phyloP scores from a whole-genome alignment of 2,797 vertebrate genomes.

The Psittacula echo region DNA sequence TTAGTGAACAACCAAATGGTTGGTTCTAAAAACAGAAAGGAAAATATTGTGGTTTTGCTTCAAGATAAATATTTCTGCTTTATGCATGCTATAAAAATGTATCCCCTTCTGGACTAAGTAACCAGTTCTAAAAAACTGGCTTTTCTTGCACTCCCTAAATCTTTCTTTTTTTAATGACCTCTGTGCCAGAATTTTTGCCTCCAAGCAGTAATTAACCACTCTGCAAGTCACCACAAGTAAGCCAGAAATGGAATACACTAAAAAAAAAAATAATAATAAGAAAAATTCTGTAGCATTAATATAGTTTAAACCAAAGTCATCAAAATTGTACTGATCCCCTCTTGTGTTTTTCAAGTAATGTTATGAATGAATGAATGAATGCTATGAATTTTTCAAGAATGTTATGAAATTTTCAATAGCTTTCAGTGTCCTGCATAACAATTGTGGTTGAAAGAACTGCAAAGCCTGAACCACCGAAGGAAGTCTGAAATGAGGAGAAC shows the following conservation, averaged over 20 bases:
- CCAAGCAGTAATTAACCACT: conserved; percentile 81
- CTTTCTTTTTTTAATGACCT: conserved; percentile 82
- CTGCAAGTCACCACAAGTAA: conserved; percentile 78
- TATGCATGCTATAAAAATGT: conserved; percentile 65
- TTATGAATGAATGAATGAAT: neutral
- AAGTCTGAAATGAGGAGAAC: conserved; percentile 44
- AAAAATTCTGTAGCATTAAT: conserved; percentile 41
- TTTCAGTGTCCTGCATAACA: conserved; percentile 59
- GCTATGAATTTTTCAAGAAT: neutral
- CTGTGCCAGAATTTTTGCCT: conserved; percentile 77
- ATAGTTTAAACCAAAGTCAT: conserved; percentile 85
- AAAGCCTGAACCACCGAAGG: conserved; percentile 39
- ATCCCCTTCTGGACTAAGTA: conserved; percentile 68
- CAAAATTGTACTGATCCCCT: conserved; percentile 75
- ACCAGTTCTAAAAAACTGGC: conserved; percentile 44
- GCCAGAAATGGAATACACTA: conserved; percentile 77
- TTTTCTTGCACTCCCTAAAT: conserved; percentile 70
- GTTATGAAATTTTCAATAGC: conserved; percentile 66
- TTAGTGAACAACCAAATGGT: neutral
- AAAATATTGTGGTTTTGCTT: conserved; percentile 66
- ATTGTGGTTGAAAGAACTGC: conserved; percentile 53
- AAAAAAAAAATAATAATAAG: conserved; percentile 23
- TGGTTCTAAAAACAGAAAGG: conserved; percentile 71
- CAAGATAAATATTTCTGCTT: conserved; percentile 70
- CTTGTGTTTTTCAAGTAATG: conserved; percentile 69